Evolutionary conservation across 2,888 invertebrate species (phyloP).

Genomic region (Ypsolopha sequella): DNA sequence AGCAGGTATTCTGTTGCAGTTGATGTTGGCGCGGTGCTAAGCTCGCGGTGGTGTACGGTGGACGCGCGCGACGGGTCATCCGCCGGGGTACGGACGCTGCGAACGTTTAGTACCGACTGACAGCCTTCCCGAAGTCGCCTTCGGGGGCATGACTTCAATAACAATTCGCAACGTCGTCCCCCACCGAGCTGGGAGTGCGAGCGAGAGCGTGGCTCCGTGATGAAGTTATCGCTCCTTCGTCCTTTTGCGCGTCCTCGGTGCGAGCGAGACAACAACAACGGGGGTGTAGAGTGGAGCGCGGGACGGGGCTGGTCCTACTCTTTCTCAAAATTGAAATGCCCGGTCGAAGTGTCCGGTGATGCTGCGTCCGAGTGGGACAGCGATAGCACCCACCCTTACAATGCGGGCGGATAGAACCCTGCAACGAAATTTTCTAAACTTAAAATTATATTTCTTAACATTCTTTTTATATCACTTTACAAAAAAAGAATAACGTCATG

Average conservation of each 20-base stretch:
- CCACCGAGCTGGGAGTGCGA: conserved; percentile 64
- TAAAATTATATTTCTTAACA: conserved; percentile 21
- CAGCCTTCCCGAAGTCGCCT: conserved; percentile 71
- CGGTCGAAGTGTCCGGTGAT: conserved; percentile 72
- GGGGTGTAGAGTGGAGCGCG: conserved; percentile 34
- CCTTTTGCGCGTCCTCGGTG: conserved; percentile 70
- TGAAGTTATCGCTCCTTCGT: conserved; percentile 72
- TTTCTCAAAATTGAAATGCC: conserved; percentile 73
- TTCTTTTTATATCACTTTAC: background rate
- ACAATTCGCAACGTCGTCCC: conserved; percentile 72
- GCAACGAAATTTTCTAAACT: conserved; percentile 62
- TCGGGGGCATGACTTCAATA: conserved; percentile 72
- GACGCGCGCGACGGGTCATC: conserved; percentile 17
- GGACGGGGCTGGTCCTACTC: conserved; percentile 62
- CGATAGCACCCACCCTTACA: conserved; percentile 68
- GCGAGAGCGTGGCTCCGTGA: conserved; percentile 60
- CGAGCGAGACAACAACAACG: conserved; percentile 46
- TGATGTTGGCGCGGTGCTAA: conserved; percentile 33
- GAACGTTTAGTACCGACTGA: conserved; percentile 68
- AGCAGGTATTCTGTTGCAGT: background rate
- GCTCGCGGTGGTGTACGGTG: conserved; percentile 24
- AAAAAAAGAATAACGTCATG: no score
- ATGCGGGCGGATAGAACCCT: conserved; percentile 64
- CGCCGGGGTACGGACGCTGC: conserved; percentile 61
- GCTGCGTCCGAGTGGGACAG: conserved; percentile 69